Conservation (phyloP, 2,797 vertebrate genomes). For the Sandelia bainsii region DNA sequence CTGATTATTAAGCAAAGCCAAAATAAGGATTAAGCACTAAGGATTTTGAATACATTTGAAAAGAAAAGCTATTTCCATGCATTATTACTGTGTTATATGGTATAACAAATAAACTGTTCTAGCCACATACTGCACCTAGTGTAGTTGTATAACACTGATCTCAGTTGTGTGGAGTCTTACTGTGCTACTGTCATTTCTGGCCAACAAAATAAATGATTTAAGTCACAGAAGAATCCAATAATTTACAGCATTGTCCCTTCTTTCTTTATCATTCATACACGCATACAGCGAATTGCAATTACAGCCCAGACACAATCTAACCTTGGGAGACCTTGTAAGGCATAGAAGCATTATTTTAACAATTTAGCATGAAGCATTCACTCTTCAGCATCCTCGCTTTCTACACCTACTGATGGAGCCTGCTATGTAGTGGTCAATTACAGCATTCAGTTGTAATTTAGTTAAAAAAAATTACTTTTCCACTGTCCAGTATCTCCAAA, state of each 20-base stretch:
- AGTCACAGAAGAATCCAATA: slow-evolving; percentile 20
- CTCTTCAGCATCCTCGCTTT: no score
- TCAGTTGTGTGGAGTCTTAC: neutral
- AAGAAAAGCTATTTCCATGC: neutral
- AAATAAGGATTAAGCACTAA: neutral
- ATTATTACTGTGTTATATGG: neutral
- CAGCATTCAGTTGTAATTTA: no score
- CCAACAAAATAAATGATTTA: neutral
- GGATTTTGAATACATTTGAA: neutral
- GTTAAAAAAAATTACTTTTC: no score
- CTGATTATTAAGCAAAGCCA: neutral
- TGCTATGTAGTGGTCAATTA: no score
- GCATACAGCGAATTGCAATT: slow-evolving; percentile 2
- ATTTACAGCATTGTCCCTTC: neutral
- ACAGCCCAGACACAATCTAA: slow-evolving; percentile 3
- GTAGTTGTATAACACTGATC: neutral
- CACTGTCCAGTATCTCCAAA: no score
- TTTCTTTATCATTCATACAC: slow-evolving; percentile 3
- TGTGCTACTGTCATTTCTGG: neutral
- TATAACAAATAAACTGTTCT: neutral
- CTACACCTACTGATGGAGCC: no score
- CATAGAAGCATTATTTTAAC: no score
- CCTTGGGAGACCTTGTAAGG: no score
- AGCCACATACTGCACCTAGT: no score
- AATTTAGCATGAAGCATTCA: no score